Base-by-base conservation (phyloP, 2,888 invertebrate genomes). In the Drosophila infuscata region DNA sequence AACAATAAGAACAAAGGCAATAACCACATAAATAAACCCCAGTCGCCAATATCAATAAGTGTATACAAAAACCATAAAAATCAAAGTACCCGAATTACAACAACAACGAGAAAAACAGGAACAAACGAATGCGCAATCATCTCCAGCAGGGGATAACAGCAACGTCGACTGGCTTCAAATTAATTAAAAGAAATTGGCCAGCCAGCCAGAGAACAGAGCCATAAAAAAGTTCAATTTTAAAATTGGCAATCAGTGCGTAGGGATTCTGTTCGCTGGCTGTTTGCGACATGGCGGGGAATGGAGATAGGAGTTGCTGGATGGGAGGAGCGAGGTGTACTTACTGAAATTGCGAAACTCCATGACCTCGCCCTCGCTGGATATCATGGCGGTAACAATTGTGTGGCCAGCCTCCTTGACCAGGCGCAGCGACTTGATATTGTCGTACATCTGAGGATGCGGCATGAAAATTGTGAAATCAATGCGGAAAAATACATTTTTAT, bases 331-430 rank as follows among this genome's bases (percentile, higher is more conserved):
- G 52, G 49, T 67, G 62, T 85, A 88, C 89, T 83, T 88, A 93
- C 93, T 89, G 0, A 94, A 92, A 70, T 94, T 94, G 25, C 96
- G 94, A 91, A 98, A 98, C 58, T 96, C 96, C 97, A 98, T 97
- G 57, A 96, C 94, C 94, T 98, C 98, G 52, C 95, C 95, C 94
- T 98, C 98, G 65, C 96, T 95, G 0, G 98, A 98, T 77, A 98
- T 95, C 96, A 98, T 96, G 53, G 97, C 98, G 8, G 95, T 95
- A 0, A 96, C 97, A 15, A 96, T 94, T 0, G 95, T 94, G 49
- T 95, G 94, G 59, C 96, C 95, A 70, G 94, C 94, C 84, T 96
- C 96, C 49, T 95, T 94, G 32, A 94, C 94, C 80, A 98, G 94
- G 36, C 95, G 94, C 73, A 98, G 94, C 25, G 96, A 95, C 81